A percentile compares a stretch with the other conserved stretches of the same genome.
Evolutionary conservation across 2,797 vertebrate genomes (phyloP).

Genomic region (Glyptemys insculpta): DNA sequence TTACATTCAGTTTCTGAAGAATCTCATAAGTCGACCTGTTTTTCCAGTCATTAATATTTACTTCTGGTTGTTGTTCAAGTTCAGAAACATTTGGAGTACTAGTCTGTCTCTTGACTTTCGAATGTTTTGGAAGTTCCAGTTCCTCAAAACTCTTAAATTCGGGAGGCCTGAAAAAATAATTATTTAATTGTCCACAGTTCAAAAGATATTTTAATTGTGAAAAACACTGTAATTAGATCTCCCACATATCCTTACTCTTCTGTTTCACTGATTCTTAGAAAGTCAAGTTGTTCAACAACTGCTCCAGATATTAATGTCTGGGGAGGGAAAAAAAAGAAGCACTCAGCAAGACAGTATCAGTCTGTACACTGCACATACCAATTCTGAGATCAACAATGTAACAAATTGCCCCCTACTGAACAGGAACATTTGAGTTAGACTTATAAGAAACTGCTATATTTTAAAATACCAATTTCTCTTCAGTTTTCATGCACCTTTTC

Average conservation of each 20-base stretch:
- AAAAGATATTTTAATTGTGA: neutral
- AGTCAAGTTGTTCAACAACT: slow-evolving; percentile 96
- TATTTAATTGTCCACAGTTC: neutral
- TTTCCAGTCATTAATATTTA: slow-evolving; percentile 89
- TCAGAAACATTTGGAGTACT: slow-evolving; percentile 91
- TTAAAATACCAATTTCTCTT: neutral
- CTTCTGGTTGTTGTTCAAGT: slow-evolving; percentile 90
- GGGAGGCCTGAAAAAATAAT: slow-evolving; percentile 85
- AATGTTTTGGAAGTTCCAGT: slow-evolving; percentile 95
- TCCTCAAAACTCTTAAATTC: slow-evolving; percentile 97
- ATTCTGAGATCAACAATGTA: neutral
- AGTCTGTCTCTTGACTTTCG: slow-evolving; percentile 95
- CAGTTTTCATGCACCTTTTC: neutral
- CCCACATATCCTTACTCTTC: slow-evolving; percentile 87
- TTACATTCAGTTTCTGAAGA: slow-evolving; percentile 94
- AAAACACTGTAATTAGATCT: neutral
- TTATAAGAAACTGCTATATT: neutral
- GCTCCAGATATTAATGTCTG: slow-evolving; percentile 98
- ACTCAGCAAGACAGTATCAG: neutral
- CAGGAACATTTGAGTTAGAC: neutral
- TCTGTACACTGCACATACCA: neutral
- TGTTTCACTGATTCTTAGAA: slow-evolving; percentile 92
- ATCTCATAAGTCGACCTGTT: slow-evolving; percentile 88
- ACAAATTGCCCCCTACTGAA: neutral
- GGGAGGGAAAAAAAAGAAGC: slow-evolving; percentile 42